phyloP scores from a whole-genome alignment of 2,113 vertebrate genomes.

The Prietella phreatophila region DNA sequence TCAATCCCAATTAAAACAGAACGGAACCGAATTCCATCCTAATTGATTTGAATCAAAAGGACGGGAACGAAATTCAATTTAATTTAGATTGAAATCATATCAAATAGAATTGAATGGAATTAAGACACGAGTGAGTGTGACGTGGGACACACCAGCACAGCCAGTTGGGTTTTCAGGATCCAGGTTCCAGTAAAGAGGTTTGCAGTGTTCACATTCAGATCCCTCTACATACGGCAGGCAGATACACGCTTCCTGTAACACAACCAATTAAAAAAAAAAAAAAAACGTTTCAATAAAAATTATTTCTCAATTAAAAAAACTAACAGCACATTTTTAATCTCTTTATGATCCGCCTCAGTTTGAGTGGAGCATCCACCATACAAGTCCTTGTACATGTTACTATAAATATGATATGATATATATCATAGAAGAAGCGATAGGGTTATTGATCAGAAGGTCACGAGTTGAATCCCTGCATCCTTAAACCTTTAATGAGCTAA shows the following conservation, averaged over 20 bases:
- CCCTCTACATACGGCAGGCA: constrained; percentile 81
- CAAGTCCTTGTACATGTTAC: too few relatives aligned
- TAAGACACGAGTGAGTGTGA: background rate
- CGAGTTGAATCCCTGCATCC: too few relatives aligned
- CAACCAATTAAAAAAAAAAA: background rate
- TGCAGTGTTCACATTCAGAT: constrained; percentile 80
- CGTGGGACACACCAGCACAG: constrained; percentile 76
- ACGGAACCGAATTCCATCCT: background rate
- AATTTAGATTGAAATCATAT: background rate
- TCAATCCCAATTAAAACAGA: background rate
- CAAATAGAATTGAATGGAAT: background rate
- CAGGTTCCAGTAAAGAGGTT: constrained; percentile 89
- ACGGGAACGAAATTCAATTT: background rate
- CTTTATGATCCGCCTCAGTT: too few relatives aligned
- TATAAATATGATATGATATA: too few relatives aligned
- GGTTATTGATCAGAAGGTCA: too few relatives aligned
- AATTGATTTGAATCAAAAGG: background rate
- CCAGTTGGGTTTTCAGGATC: constrained; percentile 75
- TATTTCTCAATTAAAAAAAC: too few relatives aligned
- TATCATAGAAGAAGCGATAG: too few relatives aligned
- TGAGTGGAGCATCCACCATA: too few relatives aligned
- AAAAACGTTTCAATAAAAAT: too few relatives aligned
- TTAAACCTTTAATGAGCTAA: background rate
- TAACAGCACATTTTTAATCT: too few relatives aligned
- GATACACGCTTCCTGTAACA: constrained; percentile 77